phyloP scores from a whole-genome alignment of 2,113 vertebrate species.

The Jacana jacana region DNA sequence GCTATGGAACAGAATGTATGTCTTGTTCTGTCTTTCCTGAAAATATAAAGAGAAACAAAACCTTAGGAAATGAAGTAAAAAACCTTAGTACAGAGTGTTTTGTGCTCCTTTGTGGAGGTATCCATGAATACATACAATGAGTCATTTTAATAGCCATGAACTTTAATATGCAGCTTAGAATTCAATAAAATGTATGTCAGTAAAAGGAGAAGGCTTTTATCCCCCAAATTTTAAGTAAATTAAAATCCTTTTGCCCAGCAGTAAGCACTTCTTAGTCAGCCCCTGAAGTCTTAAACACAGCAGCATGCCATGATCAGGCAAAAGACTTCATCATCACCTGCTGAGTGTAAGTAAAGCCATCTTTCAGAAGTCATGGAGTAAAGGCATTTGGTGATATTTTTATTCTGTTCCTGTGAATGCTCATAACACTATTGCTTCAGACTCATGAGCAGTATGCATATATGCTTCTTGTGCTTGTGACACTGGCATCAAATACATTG shows the following conservation, averaged over 20 bases:
- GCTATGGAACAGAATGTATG: background rate
- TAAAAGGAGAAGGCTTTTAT: conserved; percentile 51
- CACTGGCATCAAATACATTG: background rate
- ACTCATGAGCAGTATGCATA: background rate
- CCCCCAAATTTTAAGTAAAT: conserved; percentile 28
- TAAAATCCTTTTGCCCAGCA: conserved; percentile 28
- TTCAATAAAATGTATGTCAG: conserved; percentile 21
- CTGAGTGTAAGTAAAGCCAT: conserved; percentile 29
- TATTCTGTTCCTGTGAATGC: background rate
- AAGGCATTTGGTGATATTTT: background rate
- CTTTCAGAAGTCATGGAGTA: conserved; percentile 29
- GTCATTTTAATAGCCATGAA: conserved; percentile 46
- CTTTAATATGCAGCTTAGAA: conserved; percentile 30
- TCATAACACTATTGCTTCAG: background rate
- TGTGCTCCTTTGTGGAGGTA: conserved; percentile 16
- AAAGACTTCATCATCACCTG: conserved; percentile 39
- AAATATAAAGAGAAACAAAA: background rate
- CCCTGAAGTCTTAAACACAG: conserved; percentile 15
- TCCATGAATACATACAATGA: background rate
- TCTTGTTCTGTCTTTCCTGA: background rate
- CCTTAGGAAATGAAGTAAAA: background rate
- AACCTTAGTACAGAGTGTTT: background rate
- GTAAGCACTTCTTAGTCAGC: conserved; percentile 20
- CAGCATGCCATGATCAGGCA: background rate
- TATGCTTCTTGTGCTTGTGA: background rate